Conservation (phyloP, 2,888 invertebrate species). For the Cremastobaeus sp. region DNA sequence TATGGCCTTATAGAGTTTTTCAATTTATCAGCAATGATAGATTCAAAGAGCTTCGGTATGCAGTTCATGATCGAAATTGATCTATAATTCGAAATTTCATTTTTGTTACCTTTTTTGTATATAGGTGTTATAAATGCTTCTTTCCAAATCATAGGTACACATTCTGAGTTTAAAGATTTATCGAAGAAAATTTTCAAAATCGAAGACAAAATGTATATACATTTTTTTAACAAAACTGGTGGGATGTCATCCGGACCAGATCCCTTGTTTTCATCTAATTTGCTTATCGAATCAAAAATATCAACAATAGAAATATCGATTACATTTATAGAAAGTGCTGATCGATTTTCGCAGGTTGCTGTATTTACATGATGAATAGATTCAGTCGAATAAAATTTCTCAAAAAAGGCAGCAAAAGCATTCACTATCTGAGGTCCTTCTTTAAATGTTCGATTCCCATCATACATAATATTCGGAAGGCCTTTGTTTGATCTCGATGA, state of each 20-base stretch:
- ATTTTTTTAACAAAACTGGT: neutral
- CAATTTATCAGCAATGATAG: neutral
- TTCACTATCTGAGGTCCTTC: too few species aligned
- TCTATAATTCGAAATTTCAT: constrained; percentile 10
- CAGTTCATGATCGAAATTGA: constrained; percentile 5
- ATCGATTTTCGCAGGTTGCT: too few species aligned
- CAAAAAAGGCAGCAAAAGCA: too few species aligned
- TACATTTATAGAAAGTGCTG: neutral
- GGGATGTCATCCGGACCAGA: constrained; percentile 6
- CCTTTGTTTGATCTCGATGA: too few species aligned
- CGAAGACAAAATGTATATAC: neutral
- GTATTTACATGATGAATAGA: too few species aligned
- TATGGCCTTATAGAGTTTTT: neutral
- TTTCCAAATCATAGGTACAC: constrained; percentile 22
- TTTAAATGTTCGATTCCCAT: too few species aligned
- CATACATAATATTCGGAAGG: too few species aligned
- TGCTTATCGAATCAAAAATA: neutral
- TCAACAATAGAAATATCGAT: neutral
- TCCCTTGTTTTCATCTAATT: neutral
- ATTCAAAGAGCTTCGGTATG: neutral
- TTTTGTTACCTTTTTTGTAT: constrained; percentile 10
- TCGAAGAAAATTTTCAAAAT: constrained; percentile 6
- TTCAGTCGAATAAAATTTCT: neutral
- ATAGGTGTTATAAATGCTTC: constrained; percentile 8
- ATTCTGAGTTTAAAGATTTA: constrained; percentile 1